Conservation (phyloP, 2,797 vertebrate genomes). For the Gymnoscopelus microlampas region DNA sequence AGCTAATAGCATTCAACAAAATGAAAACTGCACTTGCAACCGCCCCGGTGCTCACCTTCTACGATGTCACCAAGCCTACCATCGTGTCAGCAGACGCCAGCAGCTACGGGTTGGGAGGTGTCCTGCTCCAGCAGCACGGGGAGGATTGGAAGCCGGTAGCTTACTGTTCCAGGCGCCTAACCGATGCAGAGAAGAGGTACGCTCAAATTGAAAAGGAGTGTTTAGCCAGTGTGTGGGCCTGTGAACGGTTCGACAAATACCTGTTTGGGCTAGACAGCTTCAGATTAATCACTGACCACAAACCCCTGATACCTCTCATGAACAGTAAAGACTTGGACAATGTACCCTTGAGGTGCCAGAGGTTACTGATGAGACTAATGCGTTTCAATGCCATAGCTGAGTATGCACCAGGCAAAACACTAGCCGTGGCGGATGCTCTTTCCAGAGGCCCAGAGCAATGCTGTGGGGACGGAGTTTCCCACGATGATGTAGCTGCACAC, state of each 20-base stretch:
- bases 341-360: conserved; percentile 25
- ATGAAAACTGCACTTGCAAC: not conserved
- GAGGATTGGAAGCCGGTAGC: no score
- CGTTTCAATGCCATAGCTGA: conserved; percentile 12
- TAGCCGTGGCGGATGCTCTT: conserved; percentile 11
- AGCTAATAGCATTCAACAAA: not conserved
- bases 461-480: not conserved
- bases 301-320: conserved; percentile 4
- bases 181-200: no score
- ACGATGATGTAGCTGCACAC: conserved; percentile 17
- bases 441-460: conserved; percentile 13
- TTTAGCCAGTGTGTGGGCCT: conserved; percentile 18
- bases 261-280: conserved; percentile 14
- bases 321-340: conserved; percentile 29
- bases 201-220: conserved; percentile 2
- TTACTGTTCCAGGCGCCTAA: no score
- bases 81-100: no score
- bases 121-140: no score
- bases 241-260: conserved; percentile 19
- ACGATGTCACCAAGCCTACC: no score
- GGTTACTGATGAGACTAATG: conserved; percentile 18
- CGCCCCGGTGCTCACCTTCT: no score
- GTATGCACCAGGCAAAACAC: conserved; percentile 16
- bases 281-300: conserved; percentile 15
- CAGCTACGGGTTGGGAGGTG: no score